phyloP scores from a whole-genome alignment of 2,888 invertebrate genomes.

The Hyposoter dolosus region DNA sequence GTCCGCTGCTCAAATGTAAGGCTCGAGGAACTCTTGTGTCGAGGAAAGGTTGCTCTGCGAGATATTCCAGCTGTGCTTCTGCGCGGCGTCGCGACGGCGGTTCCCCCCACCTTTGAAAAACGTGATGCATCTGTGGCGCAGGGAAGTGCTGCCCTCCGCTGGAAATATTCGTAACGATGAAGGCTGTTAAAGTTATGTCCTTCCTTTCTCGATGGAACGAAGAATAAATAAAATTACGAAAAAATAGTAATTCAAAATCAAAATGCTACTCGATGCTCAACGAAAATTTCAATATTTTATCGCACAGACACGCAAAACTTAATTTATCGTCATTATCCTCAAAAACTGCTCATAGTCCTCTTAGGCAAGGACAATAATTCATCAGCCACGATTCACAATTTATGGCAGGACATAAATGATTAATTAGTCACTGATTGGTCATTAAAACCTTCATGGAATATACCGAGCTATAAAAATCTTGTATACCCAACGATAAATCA shows the following conservation, averaged over 20 bases:
- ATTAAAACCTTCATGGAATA: conserved; percentile 10
- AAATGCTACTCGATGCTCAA: background rate
- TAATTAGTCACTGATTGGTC: conserved; percentile 27
- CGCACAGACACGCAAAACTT: background rate
- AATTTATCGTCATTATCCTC: background rate
- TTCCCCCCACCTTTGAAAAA: conserved; percentile 49
- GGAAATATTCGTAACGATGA: conserved; percentile 66
- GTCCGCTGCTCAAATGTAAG: conserved; percentile 72
- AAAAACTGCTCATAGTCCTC: background rate
- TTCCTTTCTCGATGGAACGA: background rate
- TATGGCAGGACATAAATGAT: conserved; percentile 14
- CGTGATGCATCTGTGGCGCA: conserved; percentile 52
- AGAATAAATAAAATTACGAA: background rate
- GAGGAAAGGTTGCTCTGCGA: conserved; percentile 45
- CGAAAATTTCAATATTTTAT: background rate
- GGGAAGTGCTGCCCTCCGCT: conserved; percentile 78
- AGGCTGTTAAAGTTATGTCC: conserved; percentile 74
- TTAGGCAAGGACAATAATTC: conserved; percentile 6
- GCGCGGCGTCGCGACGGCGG: conserved; percentile 61
- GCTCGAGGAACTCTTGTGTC: conserved; percentile 35
- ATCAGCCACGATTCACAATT: conserved; percentile 8
- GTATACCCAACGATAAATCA: conserved; percentile 29
- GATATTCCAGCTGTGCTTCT: conserved; percentile 62
- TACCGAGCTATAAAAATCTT: conserved; percentile 9
- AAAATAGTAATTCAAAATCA: background rate